Evolutionary conservation across 2,888 invertebrate species (phyloP).

Genomic region (Thysanoteuthis rhombus): DNA sequence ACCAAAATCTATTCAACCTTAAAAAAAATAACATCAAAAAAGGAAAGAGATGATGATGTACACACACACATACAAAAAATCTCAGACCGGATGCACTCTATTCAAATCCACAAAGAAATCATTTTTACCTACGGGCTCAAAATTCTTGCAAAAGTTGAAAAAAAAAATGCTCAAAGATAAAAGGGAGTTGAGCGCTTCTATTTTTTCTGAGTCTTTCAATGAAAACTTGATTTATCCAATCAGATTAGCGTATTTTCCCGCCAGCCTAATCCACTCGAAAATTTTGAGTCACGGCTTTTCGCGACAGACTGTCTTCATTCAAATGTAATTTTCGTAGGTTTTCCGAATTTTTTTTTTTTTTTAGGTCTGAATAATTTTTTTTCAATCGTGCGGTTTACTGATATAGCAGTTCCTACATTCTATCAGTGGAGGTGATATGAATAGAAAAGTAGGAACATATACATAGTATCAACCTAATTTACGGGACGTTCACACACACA

Average conservation of each 20-base stretch:
- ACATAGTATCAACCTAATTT: too few species aligned
- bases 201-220: background rate
- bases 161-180: background rate
- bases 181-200: background rate
- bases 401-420: background rate
- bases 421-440: background rate
- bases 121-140: too few species aligned
- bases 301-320: background rate
- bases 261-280: background rate
- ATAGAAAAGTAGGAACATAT: too few species aligned
- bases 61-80: too few species aligned
- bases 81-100: too few species aligned
- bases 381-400: background rate
- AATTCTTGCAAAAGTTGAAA: background rate
- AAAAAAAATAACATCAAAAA: too few species aligned
- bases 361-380: background rate
- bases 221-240: slow-evolving; percentile 12
- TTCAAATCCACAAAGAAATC: too few species aligned
- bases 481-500: too few species aligned
- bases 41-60: too few species aligned
- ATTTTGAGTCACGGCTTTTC: background rate
- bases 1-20: too few species aligned
- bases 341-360: background rate
- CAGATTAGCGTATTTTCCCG: background rate
- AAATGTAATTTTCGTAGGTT: background rate